phyloP scores from a whole-genome alignment of 37 sponge, comb jelly and placozoan genomes.

The Halichondria panicea region DNA sequence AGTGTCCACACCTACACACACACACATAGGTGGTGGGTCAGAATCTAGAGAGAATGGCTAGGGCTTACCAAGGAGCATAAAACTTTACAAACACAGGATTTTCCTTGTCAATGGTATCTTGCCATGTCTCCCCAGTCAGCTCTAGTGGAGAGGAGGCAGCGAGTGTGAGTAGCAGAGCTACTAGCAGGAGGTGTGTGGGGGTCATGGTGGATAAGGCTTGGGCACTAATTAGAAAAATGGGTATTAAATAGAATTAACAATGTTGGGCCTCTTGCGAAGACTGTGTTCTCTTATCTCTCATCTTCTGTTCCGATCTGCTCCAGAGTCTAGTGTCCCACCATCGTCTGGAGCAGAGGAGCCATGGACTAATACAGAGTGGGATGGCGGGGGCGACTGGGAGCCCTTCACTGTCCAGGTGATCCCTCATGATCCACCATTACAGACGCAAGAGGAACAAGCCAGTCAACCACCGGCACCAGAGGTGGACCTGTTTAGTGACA shows the following conservation, averaged over 20 bases:
- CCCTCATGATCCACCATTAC: constrained; percentile 14
- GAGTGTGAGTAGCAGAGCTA: neutral
- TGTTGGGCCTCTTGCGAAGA: neutral
- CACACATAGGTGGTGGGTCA: too few relatives aligned
- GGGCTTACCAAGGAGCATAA: constrained; percentile 53
- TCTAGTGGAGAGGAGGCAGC: neutral
- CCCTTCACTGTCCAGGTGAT: constrained; percentile 40
- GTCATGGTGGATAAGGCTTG: neutral
- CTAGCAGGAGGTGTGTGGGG: too few relatives aligned
- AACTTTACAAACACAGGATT: constrained; percentile 49
- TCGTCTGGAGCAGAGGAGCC: too few relatives aligned
- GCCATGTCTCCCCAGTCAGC: constrained; percentile 26
- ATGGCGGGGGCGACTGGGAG: constrained; percentile 31
- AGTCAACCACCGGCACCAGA: neutral
- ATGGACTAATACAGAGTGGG: too few relatives aligned
- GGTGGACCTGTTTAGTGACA: constrained; percentile 35
- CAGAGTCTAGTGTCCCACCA: too few relatives aligned
- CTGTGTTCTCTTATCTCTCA: neutral
- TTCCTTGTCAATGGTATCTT: constrained; percentile 11
- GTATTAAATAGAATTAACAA: neutral
- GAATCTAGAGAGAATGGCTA: too few relatives aligned
- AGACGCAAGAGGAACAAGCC: neutral
- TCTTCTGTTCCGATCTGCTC: too few relatives aligned
- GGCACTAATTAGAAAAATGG: neutral
- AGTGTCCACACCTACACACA: constrained; percentile 71